phyloP scores from a whole-genome alignment of 2,797 vertebrate species.

The Otolemur crassicaudatus region DNA sequence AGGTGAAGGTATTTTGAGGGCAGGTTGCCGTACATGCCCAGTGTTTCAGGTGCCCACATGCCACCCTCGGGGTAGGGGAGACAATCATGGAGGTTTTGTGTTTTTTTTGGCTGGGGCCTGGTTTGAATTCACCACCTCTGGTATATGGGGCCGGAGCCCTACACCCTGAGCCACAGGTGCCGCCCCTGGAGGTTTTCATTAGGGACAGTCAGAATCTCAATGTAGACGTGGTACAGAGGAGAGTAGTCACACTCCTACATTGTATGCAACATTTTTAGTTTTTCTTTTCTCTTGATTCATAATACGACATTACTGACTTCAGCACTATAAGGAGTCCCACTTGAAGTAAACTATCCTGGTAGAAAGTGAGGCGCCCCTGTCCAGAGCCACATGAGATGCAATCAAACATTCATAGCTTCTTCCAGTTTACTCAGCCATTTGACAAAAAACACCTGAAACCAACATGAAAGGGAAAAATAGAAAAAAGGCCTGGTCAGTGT shows the following conservation, averaged over 20 bases:
- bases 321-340: not conserved
- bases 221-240: not conserved
- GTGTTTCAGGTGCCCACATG: not conserved
- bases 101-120: no score
- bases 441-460: not conserved
- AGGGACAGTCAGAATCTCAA: not conserved
- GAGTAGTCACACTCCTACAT: not conserved
- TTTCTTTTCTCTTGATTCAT: not conserved
- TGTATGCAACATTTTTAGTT: not conserved
- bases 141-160: no score
- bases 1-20: not conserved
- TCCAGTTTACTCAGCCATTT: not conserved
- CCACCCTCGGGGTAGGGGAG: accelerated
- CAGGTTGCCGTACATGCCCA: no score
- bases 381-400: not conserved
- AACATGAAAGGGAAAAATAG: not conserved
- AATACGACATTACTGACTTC: not conserved
- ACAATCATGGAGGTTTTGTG: not conserved
- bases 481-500: not conserved
- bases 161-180: no score
- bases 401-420: not conserved
- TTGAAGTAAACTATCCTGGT: not conserved
- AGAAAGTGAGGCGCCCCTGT: accelerated
- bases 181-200: not conserved
- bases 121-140: no score